phyloP scores from a whole-genome alignment of 2,797 vertebrate species.

The Sebastes paucispinis region DNA sequence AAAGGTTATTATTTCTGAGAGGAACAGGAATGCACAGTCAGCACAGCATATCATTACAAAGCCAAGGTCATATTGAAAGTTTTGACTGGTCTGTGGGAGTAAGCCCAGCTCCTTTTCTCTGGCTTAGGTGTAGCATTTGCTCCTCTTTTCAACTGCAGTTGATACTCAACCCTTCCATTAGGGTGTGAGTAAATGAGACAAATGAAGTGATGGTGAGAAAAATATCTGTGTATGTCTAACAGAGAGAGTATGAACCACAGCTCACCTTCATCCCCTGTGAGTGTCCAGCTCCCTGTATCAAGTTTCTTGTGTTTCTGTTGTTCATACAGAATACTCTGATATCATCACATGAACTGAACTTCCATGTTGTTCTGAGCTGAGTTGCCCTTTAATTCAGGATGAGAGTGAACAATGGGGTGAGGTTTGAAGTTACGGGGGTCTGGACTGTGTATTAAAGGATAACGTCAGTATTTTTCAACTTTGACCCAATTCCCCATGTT shows the following conservation, averaged over 20 bases:
- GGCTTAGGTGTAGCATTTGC: not conserved
- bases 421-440: not conserved
- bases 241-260: not conserved
- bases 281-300: not conserved
- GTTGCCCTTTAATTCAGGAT: constrained; percentile 17
- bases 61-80: constrained; percentile 20
- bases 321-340: constrained; percentile 1
- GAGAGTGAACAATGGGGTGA: not conserved
- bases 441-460: constrained; percentile 11
- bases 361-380: not conserved
- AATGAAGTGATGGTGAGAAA: not conserved
- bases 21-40: not conserved
- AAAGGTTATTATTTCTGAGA: not conserved
- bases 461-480: too few species aligned
- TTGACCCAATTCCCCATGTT: too few species aligned
- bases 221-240: not conserved
- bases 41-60: constrained; percentile 8
- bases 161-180: not conserved
- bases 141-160: not conserved
- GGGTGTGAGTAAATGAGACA: not conserved
- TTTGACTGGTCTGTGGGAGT: not conserved
- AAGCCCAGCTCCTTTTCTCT: not conserved
- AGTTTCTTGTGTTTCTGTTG: not conserved
- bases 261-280: not conserved
- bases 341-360: not conserved